These are phyloP conservation scores for Apodemus speciosus DNA, from an alignment of 2,113 vertebrate genomes.

Conservation along the genomic window DNA sequence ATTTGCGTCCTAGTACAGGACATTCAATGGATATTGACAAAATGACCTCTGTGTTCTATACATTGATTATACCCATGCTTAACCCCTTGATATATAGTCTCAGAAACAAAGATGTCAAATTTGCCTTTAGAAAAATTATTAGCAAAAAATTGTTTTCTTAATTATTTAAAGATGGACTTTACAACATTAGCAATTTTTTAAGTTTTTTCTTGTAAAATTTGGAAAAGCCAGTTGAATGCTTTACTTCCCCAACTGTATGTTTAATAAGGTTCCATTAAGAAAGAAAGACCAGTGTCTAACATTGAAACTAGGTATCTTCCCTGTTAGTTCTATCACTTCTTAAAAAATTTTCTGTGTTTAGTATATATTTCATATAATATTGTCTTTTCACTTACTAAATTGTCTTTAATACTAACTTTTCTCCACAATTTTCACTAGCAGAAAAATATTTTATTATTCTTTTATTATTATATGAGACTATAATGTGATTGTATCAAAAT, in stretches of 20 bases:
- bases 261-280: background rate
- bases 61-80: constrained; percentile 51
- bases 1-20: constrained; percentile 35
- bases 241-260: background rate
- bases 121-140: background rate
- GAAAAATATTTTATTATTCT: background rate
- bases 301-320: background rate
- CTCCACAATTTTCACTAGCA: background rate
- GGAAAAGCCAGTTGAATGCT: background rate
- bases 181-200: background rate
- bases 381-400: background rate
- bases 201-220: background rate
- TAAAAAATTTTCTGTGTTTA: background rate
- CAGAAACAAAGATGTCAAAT: constrained; percentile 66
- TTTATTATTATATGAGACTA: background rate
- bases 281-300: background rate
- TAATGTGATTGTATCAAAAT: background rate
- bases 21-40: constrained; percentile 46
- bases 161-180: background rate
- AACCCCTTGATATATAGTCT: constrained; percentile 73
- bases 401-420: background rate
- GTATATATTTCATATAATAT: background rate
- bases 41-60: constrained; percentile 63
- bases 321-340: no score
- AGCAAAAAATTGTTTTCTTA: background rate